These are phyloP conservation scores for Sebastiscus albofasciatus DNA, from an alignment of 2,797 vertebrate species.

Conservation along the genomic window DNA sequence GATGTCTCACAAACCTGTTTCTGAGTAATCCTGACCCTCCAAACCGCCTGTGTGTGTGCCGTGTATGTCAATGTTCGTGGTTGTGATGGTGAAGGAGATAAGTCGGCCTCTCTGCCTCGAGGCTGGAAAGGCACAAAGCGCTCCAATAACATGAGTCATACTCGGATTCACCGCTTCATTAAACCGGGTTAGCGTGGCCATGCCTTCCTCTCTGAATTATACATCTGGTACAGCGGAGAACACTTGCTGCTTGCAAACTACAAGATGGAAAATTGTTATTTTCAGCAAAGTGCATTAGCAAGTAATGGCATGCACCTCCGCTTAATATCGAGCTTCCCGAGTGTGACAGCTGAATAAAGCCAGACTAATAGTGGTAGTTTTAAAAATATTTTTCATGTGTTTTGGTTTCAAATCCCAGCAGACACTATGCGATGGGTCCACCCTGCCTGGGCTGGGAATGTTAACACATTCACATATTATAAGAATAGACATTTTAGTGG, in stretches of 20 bases:
- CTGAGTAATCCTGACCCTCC: neutral
- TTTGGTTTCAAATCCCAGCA: neutral
- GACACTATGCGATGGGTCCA: neutral
- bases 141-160: slow-evolving; percentile 46
- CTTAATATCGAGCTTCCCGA: neutral
- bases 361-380: neutral
- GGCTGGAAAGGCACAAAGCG: slow-evolving; percentile 36
- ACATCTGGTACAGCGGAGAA: slow-evolving; percentile 56
- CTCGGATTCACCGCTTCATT: slow-evolving; percentile 66
- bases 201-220: slow-evolving; percentile 64
- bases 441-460: neutral
- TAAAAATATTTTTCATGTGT: neutral
- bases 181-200: slow-evolving; percentile 44
- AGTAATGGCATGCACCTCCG: slow-evolving; percentile 1
- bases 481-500: neutral
- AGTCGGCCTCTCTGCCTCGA: neutral
- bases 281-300: slow-evolving; percentile 42
- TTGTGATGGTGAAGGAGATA: neutral
- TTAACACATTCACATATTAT: neutral
- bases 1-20: neutral
- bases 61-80: neutral
- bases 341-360: slow-evolving; percentile 16
- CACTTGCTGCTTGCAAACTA: slow-evolving; percentile 27
- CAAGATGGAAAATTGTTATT: slow-evolving; percentile 45
- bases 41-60: neutral